Conservation (phyloP, 2,797 vertebrate species). For the Rhinogobio ventralis region DNA sequence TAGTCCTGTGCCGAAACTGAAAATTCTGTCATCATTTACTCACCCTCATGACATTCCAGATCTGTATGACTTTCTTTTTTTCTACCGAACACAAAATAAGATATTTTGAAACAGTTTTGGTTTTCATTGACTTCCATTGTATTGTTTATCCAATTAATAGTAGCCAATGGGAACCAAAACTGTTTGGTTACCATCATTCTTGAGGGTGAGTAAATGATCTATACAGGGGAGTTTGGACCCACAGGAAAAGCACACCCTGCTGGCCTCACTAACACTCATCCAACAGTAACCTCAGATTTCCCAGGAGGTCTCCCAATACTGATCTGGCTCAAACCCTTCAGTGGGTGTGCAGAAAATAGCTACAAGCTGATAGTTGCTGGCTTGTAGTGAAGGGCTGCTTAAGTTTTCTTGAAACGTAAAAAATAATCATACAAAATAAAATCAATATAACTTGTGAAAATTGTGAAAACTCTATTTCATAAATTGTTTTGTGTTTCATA, state of each 20-base stretch:
- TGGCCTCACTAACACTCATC: neutral
- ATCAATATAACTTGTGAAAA: neutral
- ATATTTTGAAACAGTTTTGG: neutral
- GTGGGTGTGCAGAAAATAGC: neutral
- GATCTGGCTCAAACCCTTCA: neutral
- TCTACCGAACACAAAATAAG: neutral
- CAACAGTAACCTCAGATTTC: constrained; percentile 17
- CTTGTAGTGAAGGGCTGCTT: neutral
- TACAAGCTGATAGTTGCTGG: neutral
- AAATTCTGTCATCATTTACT: neutral
- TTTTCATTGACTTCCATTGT: neutral
- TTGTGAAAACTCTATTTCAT: neutral
- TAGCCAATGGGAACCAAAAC: neutral
- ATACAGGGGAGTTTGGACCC: neutral
- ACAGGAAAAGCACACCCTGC: constrained; percentile 1
- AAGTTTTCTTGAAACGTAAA: neutral
- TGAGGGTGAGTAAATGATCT: neutral
- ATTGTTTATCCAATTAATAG: neutral
- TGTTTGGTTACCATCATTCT: neutral
- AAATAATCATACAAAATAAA: neutral
- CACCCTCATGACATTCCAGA: neutral
- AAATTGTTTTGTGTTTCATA: neutral
- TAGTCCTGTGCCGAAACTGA: neutral
- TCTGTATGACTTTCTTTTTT: neutral
- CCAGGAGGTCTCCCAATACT: neutral